Percentiles rank a stretch among this genome's conserved stretches.
These are phyloP conservation scores for Uropsilus gracilis DNA, from an alignment of 2,113 vertebrate species.

Conservation along the genomic window DNA sequence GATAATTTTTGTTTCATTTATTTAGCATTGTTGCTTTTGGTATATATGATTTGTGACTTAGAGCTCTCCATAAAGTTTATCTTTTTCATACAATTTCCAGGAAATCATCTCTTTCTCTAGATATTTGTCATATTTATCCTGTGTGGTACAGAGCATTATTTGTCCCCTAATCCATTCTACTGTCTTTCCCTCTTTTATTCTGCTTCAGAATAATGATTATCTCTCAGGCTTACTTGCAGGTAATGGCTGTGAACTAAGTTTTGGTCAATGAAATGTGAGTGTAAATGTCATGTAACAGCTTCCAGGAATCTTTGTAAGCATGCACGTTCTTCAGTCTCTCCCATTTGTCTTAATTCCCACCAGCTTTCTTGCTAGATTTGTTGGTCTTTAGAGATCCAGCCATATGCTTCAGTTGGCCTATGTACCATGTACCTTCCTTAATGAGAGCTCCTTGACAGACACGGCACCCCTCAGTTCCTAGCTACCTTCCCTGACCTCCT, in stretches of 20 bases:
- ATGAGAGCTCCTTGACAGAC: background rate
- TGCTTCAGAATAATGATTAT: background rate
- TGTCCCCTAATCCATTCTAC: background rate
- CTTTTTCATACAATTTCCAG: background rate
- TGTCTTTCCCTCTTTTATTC: background rate
- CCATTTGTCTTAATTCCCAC: background rate
- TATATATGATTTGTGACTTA: background rate
- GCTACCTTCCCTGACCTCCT: background rate
- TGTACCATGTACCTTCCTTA: background rate
- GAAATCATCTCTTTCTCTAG: background rate
- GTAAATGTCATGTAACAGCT: background rate
- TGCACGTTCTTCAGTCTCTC: background rate
- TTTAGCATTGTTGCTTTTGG: background rate
- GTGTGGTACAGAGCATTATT: background rate
- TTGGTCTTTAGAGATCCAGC: background rate
- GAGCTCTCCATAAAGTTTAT: background rate
- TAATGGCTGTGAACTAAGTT: background rate
- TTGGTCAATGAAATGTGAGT: background rate
- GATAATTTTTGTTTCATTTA: conserved; percentile 31
- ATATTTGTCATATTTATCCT: background rate
- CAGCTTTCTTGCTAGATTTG: background rate
- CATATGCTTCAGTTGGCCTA: background rate
- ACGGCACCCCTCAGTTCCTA: background rate
- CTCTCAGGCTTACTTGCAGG: background rate
- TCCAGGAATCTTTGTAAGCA: background rate